A percentile compares a stretch with the other conserved stretches of the same genome.
Conservation (phyloP, 2,888 invertebrate genomes). For the Steromphala cineraria region DNA sequence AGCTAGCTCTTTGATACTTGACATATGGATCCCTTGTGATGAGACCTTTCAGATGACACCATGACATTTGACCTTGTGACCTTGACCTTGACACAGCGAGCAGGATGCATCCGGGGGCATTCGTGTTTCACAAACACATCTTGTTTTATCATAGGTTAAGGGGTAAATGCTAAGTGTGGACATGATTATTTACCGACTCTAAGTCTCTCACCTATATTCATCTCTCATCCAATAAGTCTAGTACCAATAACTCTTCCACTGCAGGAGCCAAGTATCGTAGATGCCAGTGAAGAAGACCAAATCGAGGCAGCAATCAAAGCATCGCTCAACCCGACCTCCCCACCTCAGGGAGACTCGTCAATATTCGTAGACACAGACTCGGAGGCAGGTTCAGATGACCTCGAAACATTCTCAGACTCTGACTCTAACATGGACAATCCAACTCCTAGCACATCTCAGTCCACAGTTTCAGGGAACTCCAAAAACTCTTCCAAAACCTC, state of each 20-base stretch:
- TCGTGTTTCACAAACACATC: too few species aligned
- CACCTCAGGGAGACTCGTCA: slow-evolving; percentile 20
- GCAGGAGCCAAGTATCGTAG: slow-evolving; percentile 64
- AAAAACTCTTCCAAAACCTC: not conserved
- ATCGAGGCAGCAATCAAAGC: slow-evolving; percentile 76
- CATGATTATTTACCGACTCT: not conserved
- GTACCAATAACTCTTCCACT: not conserved
- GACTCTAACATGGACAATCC: slow-evolving; percentile 52
- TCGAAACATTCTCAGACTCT: slow-evolving; percentile 75
- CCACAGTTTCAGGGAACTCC: not conserved
- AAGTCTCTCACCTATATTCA: not conserved
- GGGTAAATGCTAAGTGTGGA: too few species aligned
- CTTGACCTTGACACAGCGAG: too few species aligned
- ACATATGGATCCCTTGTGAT: too few species aligned
- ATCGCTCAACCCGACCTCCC: slow-evolving; percentile 63
- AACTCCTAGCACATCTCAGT: slow-evolving; percentile 13
- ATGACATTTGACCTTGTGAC: too few species aligned
- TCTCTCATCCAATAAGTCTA: not conserved
- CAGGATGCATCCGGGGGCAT: too few species aligned
- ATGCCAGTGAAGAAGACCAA: slow-evolving; percentile 77
- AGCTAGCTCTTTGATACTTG: too few species aligned
- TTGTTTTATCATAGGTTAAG: too few species aligned
- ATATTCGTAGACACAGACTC: slow-evolving; percentile 50
- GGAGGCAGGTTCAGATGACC: slow-evolving; percentile 56
- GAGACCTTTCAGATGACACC: too few species aligned